Base-by-base conservation (phyloP, 2,888 invertebrate genomes). In the Lepidocyrtoides sp. region DNA sequence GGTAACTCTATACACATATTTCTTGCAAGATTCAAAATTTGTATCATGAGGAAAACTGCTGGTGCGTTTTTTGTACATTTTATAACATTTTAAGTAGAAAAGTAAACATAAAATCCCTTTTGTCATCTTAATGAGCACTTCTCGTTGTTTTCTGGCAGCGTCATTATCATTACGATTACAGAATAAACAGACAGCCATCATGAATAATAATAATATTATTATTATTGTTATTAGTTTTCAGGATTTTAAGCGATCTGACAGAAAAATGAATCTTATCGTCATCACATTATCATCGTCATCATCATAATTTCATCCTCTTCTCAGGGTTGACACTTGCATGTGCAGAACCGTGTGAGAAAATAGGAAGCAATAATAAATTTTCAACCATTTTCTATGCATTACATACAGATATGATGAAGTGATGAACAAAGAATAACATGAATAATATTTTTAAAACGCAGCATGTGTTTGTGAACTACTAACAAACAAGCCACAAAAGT, bases 341-440 rank as follows among this genome's bases (percentile, higher is more conserved):
- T 26, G 60, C 12, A 4, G 44, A 36, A 36, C 10, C 17, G 44
- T 77, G 54, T 54, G 77, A 77, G 77, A 77, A 77, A 54, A 77
- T 32, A 77, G 77, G 77, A 77, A 77, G 77, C 51, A 77, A 77
- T 54, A 26, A 51, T 77, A 77, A 77, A 77, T 77, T 77, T 77
- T 77, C 51, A 23, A 26, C 7, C n/a, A 77, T 51, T 77, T 77
- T 77, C 77, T 77, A n/a, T 77, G 2, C 29, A 8, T n/a, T 14
- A 77, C 20, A 51, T 77, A 17, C 77, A 77, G 23, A 72, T 51
- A 77, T 77, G 77, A 77, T 77, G 77, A 54, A 54, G 77, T 77
- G 77, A 77, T 51, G 77, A 77, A 54, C 77, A 77, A 54, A 77
- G 77, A 77, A 17, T 75, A 48, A 48, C 75, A 75, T 44, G 75